These are phyloP conservation scores for Acronicta leporina DNA, from an alignment of 2,888 invertebrate species.

Conservation along the genomic window DNA sequence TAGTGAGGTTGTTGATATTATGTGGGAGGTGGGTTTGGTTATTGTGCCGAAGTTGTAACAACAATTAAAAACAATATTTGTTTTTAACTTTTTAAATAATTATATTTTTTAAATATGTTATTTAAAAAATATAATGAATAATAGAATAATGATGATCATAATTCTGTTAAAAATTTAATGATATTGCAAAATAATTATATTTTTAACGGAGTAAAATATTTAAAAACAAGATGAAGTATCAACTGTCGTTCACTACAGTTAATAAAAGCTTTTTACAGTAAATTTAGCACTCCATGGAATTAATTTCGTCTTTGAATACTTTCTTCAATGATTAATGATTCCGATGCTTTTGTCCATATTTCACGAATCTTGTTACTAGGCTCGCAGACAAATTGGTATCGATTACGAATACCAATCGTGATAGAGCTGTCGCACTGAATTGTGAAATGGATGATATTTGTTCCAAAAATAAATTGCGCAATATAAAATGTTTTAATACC, in stretches of 20 bases:
- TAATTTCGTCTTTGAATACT: slow-evolving; percentile 34
- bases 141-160: too few species aligned
- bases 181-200: too few species aligned
- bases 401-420: slow-evolving; percentile 21
- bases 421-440: slow-evolving; percentile 11
- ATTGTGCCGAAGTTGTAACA: too few species aligned
- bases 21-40: too few species aligned
- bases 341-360: slow-evolving; percentile 21
- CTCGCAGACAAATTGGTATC: slow-evolving; percentile 30
- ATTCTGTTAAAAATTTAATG: too few species aligned
- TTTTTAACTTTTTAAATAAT: too few species aligned
- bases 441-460: not conserved
- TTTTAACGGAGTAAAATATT: too few species aligned
- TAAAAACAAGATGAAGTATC: too few species aligned
- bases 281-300: slow-evolving; percentile 48
- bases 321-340: slow-evolving; percentile 29
- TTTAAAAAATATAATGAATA: too few species aligned
- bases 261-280: slow-evolving; percentile 58
- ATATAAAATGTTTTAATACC: slow-evolving; percentile 2
- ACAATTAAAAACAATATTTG: too few species aligned
- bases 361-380: slow-evolving; percentile 17
- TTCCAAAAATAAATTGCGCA: not conserved
- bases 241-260: slow-evolving; percentile 39
- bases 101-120: too few species aligned
- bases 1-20: too few species aligned